These are phyloP conservation scores for Paraplagusia blochii DNA, from an alignment of 2,113 vertebrate genomes.

Conservation along the genomic window DNA sequence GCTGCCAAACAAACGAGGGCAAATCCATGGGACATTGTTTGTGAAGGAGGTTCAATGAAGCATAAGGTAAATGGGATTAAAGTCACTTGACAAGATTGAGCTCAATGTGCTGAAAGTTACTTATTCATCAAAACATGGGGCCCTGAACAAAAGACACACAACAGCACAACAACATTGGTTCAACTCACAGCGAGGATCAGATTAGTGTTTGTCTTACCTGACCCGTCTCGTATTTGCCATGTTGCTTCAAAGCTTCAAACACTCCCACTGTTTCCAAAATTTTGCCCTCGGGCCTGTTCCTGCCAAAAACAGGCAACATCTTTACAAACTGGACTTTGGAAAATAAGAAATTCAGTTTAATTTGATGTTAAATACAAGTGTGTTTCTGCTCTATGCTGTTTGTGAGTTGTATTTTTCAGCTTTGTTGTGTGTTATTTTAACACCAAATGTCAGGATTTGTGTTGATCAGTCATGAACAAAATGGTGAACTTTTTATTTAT, in stretches of 20 bases:
- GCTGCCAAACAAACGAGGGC: slow-evolving; percentile 68
- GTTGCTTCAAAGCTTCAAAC: slow-evolving; percentile 92
- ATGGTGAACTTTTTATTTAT: no score
- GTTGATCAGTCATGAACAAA: no score
- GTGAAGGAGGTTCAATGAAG: slow-evolving; percentile 11
- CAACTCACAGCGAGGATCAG: background rate
- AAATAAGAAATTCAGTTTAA: no score
- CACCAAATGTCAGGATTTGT: no score
- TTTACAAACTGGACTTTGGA: slow-evolving; percentile 35
- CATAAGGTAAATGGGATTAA: slow-evolving; percentile 29
- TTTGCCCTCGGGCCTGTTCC: slow-evolving; percentile 92
- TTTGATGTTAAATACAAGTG: no score
- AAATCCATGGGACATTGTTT: slow-evolving; percentile 25
- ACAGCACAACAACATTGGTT: background rate
- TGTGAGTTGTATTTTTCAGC: no score
- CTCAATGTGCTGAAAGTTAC: slow-evolving; percentile 4
- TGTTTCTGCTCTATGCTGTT: no score
- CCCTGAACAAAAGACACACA: background rate
- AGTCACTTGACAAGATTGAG: slow-evolving; percentile 19
- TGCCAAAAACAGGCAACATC: slow-evolving; percentile 65
- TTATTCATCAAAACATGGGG: slow-evolving; percentile 2
- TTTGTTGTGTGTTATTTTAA: no score
- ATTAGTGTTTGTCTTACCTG: slow-evolving; percentile 83
- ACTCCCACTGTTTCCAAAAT: slow-evolving; percentile 91
- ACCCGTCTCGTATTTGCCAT: slow-evolving; percentile 93